phyloP scores from a whole-genome alignment of 2,113 vertebrate species.

The Pandion haliaetus region DNA sequence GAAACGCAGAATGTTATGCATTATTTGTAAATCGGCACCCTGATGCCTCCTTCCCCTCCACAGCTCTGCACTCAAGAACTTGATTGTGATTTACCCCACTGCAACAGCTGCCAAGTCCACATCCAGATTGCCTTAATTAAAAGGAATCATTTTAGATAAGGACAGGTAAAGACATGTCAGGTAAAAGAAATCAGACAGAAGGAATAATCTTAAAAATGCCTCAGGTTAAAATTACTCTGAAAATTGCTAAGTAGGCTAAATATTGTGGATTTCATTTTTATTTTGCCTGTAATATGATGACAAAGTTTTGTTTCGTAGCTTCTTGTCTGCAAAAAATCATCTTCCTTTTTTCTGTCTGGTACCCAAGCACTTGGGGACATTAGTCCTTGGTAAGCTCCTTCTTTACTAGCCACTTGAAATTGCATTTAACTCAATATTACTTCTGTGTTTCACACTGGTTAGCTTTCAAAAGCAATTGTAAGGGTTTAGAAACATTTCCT shows the following conservation, averaged over 20 bases:
- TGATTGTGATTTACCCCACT: neutral
- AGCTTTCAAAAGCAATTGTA: conserved; percentile 35
- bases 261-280: neutral
- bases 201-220: neutral
- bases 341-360: neutral
- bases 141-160: neutral
- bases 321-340: neutral
- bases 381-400: neutral
- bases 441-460: conserved; percentile 14
- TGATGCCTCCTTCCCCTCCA: neutral
- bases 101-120: neutral
- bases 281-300: neutral
- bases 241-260: conserved; percentile 23
- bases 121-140: conserved; percentile 40
- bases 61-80: neutral
- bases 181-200: neutral
- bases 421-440: neutral
- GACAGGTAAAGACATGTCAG: neutral
- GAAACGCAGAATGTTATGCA: neutral
- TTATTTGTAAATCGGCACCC: neutral
- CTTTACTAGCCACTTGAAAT: neutral
- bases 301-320: neutral
- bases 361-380: neutral
- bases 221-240: neutral
- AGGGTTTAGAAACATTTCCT: conserved; percentile 38